These are phyloP conservation scores for Leucoptera coffeella DNA, from an alignment of 2,888 invertebrate species.

Conservation along the genomic window DNA sequence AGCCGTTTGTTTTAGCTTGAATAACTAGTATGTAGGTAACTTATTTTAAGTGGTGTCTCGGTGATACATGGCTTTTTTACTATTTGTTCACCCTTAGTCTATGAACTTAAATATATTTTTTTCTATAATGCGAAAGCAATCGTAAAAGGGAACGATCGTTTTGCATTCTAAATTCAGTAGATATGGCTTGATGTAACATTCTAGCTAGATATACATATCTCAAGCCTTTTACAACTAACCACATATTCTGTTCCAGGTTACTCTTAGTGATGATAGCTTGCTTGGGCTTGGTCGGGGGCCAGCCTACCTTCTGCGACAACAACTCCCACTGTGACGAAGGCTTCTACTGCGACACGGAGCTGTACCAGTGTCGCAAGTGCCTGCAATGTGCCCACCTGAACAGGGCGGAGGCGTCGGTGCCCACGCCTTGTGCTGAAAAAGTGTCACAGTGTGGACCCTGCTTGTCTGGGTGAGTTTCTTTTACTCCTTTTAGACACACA, in stretches of 20 bases:
- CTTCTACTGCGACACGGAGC: slow-evolving; percentile 16
- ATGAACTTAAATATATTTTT: too few species aligned
- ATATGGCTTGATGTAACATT: too few species aligned
- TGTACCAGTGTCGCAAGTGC: slow-evolving; percentile 16
- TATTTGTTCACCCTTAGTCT: too few species aligned
- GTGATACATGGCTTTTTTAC: too few species aligned
- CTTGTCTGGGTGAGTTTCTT: slow-evolving; percentile 14
- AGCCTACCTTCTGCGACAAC: slow-evolving; percentile 12
- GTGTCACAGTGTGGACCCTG: slow-evolving; percentile 23
- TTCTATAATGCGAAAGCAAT: too few species aligned
- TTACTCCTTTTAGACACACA: neutral
- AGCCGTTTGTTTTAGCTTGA: too few species aligned
- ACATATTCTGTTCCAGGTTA: slow-evolving; percentile 1
- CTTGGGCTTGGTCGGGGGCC: neutral
- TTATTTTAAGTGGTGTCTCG: too few species aligned
- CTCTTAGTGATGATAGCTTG: neutral
- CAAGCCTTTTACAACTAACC: too few species aligned
- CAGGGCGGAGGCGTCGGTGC: slow-evolving; percentile 12
- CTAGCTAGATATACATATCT: too few species aligned
- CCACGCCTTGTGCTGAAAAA: slow-evolving; percentile 15
- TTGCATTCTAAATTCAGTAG: too few species aligned
- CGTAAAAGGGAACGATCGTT: too few species aligned
- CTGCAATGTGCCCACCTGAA: slow-evolving; percentile 18
- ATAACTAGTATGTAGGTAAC: too few species aligned
- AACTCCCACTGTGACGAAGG: slow-evolving; percentile 15